Conservation (phyloP, 2,797 vertebrate species). For the Halcyon smyrnensis region DNA sequence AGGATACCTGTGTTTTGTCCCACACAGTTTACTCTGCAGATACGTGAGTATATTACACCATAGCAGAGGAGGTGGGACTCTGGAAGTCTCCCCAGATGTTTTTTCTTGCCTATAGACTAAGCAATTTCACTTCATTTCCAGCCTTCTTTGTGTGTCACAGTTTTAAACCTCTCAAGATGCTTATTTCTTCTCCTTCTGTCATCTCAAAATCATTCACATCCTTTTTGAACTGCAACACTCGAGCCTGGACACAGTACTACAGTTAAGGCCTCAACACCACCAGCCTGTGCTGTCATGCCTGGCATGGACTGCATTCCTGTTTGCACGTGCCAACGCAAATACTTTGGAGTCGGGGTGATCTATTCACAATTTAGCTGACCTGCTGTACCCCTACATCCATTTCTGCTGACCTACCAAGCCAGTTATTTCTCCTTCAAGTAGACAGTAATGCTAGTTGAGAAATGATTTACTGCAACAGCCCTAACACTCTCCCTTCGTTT, state of each 20-base stretch:
- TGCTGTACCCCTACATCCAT: not conserved
- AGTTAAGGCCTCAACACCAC: rapidly evolving
- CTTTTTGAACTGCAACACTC: not conserved
- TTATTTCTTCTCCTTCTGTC: not conserved
- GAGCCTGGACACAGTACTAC: not conserved
- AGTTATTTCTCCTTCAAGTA: constrained; percentile 11
- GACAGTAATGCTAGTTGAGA: constrained; percentile 18
- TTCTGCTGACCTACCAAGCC: constrained; percentile 28
- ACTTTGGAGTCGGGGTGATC: not conserved
- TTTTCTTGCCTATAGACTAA: not conserved
- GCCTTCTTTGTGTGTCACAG: not conserved
- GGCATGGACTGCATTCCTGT: not conserved
- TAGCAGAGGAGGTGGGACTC: not conserved
- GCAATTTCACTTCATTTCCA: not conserved
- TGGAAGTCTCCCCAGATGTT: not conserved
- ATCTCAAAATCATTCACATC: not conserved
- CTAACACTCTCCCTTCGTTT: not conserved
- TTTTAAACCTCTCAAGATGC: not conserved
- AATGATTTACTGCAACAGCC: not conserved
- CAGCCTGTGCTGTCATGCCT: not conserved
- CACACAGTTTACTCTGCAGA: not conserved
- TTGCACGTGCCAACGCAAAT: not conserved
- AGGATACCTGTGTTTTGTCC: not conserved
- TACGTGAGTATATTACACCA: not conserved
- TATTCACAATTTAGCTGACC: not conserved